Base-by-base conservation (phyloP, 2,888 invertebrate genomes). In the Molorchus minor region DNA sequence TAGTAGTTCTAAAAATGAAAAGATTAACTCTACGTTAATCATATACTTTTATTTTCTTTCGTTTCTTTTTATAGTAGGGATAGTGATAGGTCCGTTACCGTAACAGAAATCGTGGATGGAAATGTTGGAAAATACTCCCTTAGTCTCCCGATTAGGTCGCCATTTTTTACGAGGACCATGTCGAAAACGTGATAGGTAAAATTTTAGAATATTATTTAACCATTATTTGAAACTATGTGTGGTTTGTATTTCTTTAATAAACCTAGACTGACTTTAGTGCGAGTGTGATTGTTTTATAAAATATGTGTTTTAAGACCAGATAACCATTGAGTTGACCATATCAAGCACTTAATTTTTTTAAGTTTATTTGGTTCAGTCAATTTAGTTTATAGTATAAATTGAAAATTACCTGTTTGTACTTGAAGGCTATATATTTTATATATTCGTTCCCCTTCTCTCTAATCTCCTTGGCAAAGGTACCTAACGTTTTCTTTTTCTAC, bases 81-180 rank as follows among this genome's bases (percentile, higher is more conserved):
- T 72, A 73, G 73, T 72, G 71, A 75, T 75, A 74, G 76, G 71
- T 75, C 78, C 56, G 76, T 79, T 68, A 79, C 78, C 40, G 78
- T 79, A 68, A 78, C 76, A 58, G 78, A 78, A 72, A 72, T 74
- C 59, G 70, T 69, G 68, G 76, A 72, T 66, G 73, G 70, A 58
- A 41, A 40, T 29, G 41, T 52, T 52, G 52, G 52, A 29, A 40
- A 52, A 30, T 52, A 52, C 41, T 67, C 70, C 43, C 59, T 74
- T 54, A 64, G 71, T 64, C 70, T 69, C 47, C 60, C 69, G 29
- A 49, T 56, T 53, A 72, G 75, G 56, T 74, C 75, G 58, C 69
- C 76, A 56, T 71, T 77, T 68, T 71, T 77, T 58, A 69, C 75
- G 58, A 72, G 73, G 75, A 74, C 75, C 30, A 71, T 75, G 62